Conservation (phyloP, 1,140 invertebrate genomes). For the Lasioglossum baleicum region DNA sequence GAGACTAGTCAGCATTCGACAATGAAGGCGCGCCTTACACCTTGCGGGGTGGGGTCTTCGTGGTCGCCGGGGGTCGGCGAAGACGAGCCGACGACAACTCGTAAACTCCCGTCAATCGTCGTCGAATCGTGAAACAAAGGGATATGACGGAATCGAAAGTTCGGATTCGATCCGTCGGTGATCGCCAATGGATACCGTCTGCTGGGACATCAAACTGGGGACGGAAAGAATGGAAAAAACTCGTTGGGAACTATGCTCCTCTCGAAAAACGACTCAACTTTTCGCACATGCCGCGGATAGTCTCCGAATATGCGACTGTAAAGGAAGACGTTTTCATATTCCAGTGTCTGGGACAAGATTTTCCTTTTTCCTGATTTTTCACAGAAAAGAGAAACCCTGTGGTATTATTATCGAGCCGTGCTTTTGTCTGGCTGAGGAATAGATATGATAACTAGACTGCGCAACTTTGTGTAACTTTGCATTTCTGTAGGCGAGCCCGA, state of each 20-base stretch:
- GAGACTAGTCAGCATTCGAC: conserved; percentile 68
- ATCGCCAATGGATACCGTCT: not conserved
- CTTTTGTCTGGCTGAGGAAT: no score
- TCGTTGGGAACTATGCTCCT: not conserved
- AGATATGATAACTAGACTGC: no score
- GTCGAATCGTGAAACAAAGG: conserved; percentile 49
- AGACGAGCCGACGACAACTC: conserved; percentile 41
- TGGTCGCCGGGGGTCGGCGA: not conserved
- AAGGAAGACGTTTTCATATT: conserved; percentile 3
- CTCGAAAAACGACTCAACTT: not conserved
- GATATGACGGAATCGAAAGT: conserved; percentile 36
- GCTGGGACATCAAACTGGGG: not conserved
- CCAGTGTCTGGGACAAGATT: no score
- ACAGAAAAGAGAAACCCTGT: no score
- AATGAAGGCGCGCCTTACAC: conserved; percentile 59
- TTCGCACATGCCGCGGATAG: not conserved
- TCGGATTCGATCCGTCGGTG: conserved; percentile 1
- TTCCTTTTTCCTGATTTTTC: no score
- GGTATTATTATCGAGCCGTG: no score
- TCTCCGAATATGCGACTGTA: not conserved
- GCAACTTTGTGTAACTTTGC: no score
- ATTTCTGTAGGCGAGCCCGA: no score
- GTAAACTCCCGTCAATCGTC: conserved; percentile 55
- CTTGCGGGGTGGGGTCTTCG: conserved; percentile 29
- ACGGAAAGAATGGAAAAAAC: conserved; percentile 5